Evolutionary conservation across 2,888 invertebrate species (phyloP).

Genomic region (Spisula subtruncata): DNA sequence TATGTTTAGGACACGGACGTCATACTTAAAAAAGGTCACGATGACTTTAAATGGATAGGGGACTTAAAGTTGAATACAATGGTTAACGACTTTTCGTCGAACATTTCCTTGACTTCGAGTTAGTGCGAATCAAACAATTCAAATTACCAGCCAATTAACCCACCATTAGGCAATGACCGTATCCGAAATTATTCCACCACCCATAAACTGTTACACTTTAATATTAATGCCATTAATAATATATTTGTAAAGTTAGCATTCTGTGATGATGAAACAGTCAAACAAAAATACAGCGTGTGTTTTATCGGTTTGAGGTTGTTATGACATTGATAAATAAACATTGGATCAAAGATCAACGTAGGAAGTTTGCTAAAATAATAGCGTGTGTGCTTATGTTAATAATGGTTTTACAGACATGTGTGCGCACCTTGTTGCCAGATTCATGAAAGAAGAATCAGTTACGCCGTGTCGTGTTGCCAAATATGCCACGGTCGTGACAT

Average conservation of each 20-base stretch:
- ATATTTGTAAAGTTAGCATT: not conserved
- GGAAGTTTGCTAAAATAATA: not conserved
- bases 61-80: too few relatives aligned
- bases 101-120: too few relatives aligned
- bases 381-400: not conserved
- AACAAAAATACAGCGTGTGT: not conserved
- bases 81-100: too few relatives aligned
- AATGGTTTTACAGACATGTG: not conserved
- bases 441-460: not conserved
- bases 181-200: too few relatives aligned
- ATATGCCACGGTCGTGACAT: not conserved
- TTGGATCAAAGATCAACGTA: not conserved
- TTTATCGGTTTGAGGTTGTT: not conserved
- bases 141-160: too few relatives aligned
- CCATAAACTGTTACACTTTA: too few relatives aligned
- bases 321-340: constrained; percentile 19
- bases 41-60: too few relatives aligned
- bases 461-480: not conserved
- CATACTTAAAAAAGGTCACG: too few relatives aligned
- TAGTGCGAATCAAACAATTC: too few relatives aligned
- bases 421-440: not conserved
- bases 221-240: too few relatives aligned
- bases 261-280: not conserved
- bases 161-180: too few relatives aligned
- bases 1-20: too few relatives aligned